These are phyloP conservation scores for Teleiodes luculella DNA, from an alignment of 2,888 invertebrate species.

Conservation along the genomic window DNA sequence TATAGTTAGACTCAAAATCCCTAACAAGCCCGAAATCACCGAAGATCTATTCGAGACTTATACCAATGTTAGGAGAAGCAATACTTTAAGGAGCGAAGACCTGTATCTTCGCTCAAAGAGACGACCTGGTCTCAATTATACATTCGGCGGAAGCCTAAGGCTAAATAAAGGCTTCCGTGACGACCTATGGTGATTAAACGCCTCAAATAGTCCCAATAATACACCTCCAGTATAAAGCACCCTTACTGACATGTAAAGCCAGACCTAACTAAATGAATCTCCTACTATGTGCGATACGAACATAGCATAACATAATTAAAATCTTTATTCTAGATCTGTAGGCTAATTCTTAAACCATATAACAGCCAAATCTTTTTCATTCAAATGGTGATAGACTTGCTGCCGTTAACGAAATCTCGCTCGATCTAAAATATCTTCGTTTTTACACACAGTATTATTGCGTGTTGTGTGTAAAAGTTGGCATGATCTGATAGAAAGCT, in stretches of 20 bases:
- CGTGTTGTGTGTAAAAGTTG: slow-evolving; percentile 64
- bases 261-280: slow-evolving; percentile 38
- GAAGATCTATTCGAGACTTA: slow-evolving; percentile 77
- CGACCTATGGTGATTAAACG: slow-evolving; percentile 68
- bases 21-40: slow-evolving; percentile 75
- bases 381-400: slow-evolving; percentile 48
- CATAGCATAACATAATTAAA: slow-evolving; percentile 39
- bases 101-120: slow-evolving; percentile 57
- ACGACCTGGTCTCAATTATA: slow-evolving; percentile 56
- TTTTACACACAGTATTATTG: slow-evolving; percentile 54
- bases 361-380: slow-evolving; percentile 41
- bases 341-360: slow-evolving; percentile 26
- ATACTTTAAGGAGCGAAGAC: slow-evolving; percentile 64
- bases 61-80: slow-evolving; percentile 68
- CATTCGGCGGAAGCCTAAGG: slow-evolving; percentile 76
- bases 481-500: slow-evolving; percentile 64
- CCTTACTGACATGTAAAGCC: slow-evolving; percentile 44
- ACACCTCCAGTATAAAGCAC: slow-evolving; percentile 50
- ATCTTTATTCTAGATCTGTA: slow-evolving; percentile 19
- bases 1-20: slow-evolving; percentile 78
- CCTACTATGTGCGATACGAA: slow-evolving; percentile 62
- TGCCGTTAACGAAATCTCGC: slow-evolving; percentile 25
- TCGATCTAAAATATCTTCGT: slow-evolving; percentile 69
- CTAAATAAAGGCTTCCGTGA: slow-evolving; percentile 69
- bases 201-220: slow-evolving; percentile 41